Evolutionary conservation across 1,140 invertebrate genomes (phyloP).

Genomic region (Brachionus plicatilis): DNA sequence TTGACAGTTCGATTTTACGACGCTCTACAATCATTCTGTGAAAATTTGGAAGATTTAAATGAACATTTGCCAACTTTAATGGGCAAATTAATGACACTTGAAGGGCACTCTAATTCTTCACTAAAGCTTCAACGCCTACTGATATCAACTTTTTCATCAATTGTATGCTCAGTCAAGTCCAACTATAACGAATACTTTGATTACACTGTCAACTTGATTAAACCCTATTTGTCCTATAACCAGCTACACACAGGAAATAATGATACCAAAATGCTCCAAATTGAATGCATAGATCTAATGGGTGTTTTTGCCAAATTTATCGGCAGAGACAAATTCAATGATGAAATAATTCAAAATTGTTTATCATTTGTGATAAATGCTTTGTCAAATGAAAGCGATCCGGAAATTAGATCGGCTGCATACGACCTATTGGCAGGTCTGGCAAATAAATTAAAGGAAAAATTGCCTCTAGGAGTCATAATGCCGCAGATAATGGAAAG

Average conservation of each 20-base stretch:
- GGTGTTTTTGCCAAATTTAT: slow-evolving; percentile 29
- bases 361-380: slow-evolving; percentile 14
- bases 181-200: slow-evolving; percentile 16
- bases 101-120: background rate
- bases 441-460: slow-evolving; percentile 17
- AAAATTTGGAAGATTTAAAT: slow-evolving; percentile 35
- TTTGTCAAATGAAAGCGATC: background rate
- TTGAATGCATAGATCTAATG: slow-evolving; percentile 38
- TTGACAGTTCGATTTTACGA: slow-evolving; percentile 35
- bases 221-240: slow-evolving; percentile 21
- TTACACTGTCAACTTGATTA: slow-evolving; percentile 19
- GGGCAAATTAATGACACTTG: slow-evolving; percentile 31
- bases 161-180: slow-evolving; percentile 33
- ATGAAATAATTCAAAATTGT: slow-evolving; percentile 18
- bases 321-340: slow-evolving; percentile 16
- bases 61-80: slow-evolving; percentile 30
- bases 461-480: background rate
- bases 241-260: background rate
- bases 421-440: slow-evolving; percentile 36
- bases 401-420: slow-evolving; percentile 14
- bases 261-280: slow-evolving; percentile 32
- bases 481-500: slow-evolving; percentile 30
- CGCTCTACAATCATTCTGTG: slow-evolving; percentile 36
- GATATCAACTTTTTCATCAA: slow-evolving; percentile 21
- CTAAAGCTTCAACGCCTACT: slow-evolving; percentile 11